Conservation (phyloP, 2,797 vertebrate genomes). For the Acrossocheilus wenchowensis region DNA sequence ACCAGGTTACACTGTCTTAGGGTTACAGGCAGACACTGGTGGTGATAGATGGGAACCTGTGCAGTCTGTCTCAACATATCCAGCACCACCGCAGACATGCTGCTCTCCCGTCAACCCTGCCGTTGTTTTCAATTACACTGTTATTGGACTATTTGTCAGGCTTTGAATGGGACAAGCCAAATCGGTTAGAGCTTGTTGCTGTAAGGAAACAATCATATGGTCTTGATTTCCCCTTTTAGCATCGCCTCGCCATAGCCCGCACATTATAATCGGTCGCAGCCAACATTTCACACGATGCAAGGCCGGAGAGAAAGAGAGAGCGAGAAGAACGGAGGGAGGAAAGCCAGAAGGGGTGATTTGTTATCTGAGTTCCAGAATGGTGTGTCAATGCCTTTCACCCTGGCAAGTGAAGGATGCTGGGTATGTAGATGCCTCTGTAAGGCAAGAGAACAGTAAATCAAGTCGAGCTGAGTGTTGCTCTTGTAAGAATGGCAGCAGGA, state of each 20-base stretch:
- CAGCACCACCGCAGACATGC: constrained; percentile 8
- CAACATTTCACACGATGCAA: constrained; percentile 48
- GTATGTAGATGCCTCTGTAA: constrained; percentile 32
- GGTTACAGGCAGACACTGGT: constrained; percentile 3
- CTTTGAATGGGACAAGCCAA: constrained; percentile 42
- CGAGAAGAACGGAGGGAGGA: background rate
- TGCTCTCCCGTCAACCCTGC: constrained; percentile 18
- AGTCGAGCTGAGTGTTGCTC: background rate
- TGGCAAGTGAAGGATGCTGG: constrained; percentile 25
- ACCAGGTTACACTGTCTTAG: constrained; percentile 2
- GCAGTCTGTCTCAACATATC: constrained; percentile 28
- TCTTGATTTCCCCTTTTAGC: constrained; percentile 53
- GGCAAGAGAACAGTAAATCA: constrained; percentile 40
- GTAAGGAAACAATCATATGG: constrained; percentile 54
- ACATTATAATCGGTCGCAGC: constrained; percentile 29
- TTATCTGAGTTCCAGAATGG: constrained; percentile 28
- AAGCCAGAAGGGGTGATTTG: constrained; percentile 16
- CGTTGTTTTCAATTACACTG: constrained; percentile 47
- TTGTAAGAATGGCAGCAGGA: constrained; percentile 7
- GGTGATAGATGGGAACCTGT: constrained; percentile 17
- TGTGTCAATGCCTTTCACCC: constrained; percentile 14
- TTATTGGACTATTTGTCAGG: constrained; percentile 53
- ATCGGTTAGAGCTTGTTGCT: constrained; percentile 43
- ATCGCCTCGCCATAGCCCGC: constrained; percentile 29
- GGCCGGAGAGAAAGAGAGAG: constrained; percentile 34